These are phyloP conservation scores for Drosophila parthenogenetica DNA, from an alignment of 2,888 invertebrate species.

Conservation along the genomic window DNA sequence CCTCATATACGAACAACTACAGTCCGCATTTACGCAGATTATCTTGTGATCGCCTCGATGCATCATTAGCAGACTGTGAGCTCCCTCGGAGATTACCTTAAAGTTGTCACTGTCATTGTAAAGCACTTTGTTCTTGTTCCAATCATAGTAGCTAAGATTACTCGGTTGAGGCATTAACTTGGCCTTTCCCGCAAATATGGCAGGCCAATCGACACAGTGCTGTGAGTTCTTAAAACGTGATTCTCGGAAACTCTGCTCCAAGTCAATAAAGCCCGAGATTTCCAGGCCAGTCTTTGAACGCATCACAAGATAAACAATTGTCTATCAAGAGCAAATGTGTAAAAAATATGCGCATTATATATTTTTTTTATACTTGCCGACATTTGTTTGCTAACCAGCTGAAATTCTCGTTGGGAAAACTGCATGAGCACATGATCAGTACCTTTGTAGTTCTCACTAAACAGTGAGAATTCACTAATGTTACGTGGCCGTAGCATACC, in stretches of 20 bases:
- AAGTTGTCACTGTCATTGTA: conserved; percentile 55
- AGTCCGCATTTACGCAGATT: conserved; percentile 55
- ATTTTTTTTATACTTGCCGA: conserved; percentile 36
- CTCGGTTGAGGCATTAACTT: conserved; percentile 32
- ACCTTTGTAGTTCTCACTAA: conserved; percentile 25
- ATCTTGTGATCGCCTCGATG: conserved; percentile 61
- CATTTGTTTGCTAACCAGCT: conserved; percentile 40
- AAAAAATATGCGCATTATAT: background rate
- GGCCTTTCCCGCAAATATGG: conserved; percentile 50
- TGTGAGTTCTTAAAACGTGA: conserved; percentile 13
- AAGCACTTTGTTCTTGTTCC: conserved; percentile 40
- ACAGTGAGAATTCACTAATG: conserved; percentile 17
- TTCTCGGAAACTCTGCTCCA: conserved; percentile 52
- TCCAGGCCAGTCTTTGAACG: conserved; percentile 50
- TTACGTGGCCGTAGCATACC: conserved; percentile 13
- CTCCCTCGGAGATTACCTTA: conserved; percentile 14
- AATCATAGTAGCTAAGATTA: conserved; percentile 59
- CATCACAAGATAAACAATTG: conserved; percentile 55
- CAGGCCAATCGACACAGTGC: conserved; percentile 46
- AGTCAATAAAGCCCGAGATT: conserved; percentile 59
- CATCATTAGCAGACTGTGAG: conserved; percentile 57
- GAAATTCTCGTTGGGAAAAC: conserved; percentile 50
- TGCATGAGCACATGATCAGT: conserved; percentile 48
- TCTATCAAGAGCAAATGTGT: conserved; percentile 26
- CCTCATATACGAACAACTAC: conserved; percentile 26